A percentile compares a stretch with the other conserved stretches of the same genome.
These are phyloP conservation scores for Ophion ventricosus DNA, from an alignment of 2,888 invertebrate genomes.

Conservation along the genomic window DNA sequence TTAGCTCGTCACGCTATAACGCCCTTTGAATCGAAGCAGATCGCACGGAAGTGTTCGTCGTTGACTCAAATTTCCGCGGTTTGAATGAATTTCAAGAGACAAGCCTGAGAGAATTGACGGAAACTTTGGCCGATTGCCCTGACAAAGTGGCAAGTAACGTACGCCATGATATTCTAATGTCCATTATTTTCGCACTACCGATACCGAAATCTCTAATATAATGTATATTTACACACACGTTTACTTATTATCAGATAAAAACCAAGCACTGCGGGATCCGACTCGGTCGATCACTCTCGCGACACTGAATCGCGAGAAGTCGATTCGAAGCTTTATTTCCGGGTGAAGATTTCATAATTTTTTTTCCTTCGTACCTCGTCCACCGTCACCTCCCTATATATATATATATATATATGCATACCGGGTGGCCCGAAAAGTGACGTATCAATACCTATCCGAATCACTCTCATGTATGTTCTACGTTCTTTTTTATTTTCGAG, in stretches of 20 bases:
- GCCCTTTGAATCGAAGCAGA: background rate
- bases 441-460: too few relatives aligned
- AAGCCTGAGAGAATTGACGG: background rate
- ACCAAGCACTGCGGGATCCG: constrained; percentile 5
- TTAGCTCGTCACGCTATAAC: background rate
- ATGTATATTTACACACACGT: constrained; percentile 5
- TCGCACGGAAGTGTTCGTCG: background rate
- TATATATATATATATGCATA: too few relatives aligned
- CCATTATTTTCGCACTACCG: background rate
- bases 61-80: background rate
- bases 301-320: constrained; percentile 44
- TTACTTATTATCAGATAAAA: background rate
- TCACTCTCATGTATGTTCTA: too few relatives aligned
- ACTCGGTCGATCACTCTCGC: constrained; percentile 37
- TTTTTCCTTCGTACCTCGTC: constrained; percentile 21
- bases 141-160: constrained; percentile 2
- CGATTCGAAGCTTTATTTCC: constrained; percentile 34
- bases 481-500: too few relatives aligned
- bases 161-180: background rate
- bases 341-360: constrained; percentile 29
- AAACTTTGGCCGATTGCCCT: constrained; percentile 23
- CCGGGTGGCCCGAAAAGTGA: too few relatives aligned
- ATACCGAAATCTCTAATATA: background rate
- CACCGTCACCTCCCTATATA: too few relatives aligned
- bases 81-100: background rate